These are phyloP conservation scores for Philereme vetulata DNA, from an alignment of 2,888 invertebrate genomes.

Conservation along the genomic window DNA sequence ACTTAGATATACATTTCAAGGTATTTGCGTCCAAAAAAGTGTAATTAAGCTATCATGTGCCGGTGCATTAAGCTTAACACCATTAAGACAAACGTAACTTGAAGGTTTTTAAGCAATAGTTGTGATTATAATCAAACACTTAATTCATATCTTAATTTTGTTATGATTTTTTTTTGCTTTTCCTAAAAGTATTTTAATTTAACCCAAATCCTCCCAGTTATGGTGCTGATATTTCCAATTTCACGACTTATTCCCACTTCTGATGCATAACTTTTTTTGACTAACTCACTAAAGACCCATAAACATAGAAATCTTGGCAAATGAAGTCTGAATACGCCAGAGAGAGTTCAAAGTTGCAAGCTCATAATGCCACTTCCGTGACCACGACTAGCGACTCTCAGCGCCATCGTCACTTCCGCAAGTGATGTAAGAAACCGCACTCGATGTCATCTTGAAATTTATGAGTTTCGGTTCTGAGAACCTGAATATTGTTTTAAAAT, in stretches of 20 bases:
- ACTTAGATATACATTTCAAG: constrained; percentile 19
- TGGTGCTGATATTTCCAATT: too few relatives aligned
- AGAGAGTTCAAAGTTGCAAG: constrained; percentile 51
- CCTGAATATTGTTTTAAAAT: too few relatives aligned
- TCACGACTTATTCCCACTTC: too few relatives aligned
- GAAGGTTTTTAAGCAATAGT: constrained; percentile 7
- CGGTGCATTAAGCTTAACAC: constrained; percentile 23
- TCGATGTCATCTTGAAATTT: constrained; percentile 26
- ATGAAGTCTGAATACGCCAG: background rate
- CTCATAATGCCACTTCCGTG: constrained; percentile 54
- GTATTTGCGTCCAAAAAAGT: constrained; percentile 16
- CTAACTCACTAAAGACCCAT: too few relatives aligned
- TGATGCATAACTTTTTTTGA: too few relatives aligned
- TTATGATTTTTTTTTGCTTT: too few relatives aligned
- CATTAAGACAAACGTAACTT: constrained; percentile 19
- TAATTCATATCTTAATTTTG: too few relatives aligned
- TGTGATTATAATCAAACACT: background rate
- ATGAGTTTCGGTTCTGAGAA: constrained; percentile 7
- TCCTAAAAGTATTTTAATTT: too few relatives aligned
- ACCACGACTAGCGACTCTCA: constrained; percentile 52
- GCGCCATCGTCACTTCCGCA: constrained; percentile 38
- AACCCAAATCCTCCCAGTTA: too few relatives aligned
- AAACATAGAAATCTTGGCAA: too few relatives aligned
- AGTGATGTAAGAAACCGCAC: constrained; percentile 46
- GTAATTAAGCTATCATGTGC: constrained; percentile 24